Conservation (phyloP, 2,888 invertebrate species). For the Dicranocentrus wangi region DNA sequence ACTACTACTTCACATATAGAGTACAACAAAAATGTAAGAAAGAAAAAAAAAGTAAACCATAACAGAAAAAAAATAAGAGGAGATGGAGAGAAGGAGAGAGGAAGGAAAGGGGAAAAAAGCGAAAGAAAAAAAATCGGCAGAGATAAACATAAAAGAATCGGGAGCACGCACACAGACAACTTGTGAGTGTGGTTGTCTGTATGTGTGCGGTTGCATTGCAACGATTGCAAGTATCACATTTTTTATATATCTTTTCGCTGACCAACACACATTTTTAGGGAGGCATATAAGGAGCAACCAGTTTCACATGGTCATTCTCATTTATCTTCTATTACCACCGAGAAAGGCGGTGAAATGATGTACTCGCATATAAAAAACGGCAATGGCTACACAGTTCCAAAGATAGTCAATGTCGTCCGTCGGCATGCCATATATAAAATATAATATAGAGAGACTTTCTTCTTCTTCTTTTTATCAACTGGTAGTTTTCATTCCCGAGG, state of each 20-base stretch:
- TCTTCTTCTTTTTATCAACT: too few species aligned
- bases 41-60: slow-evolving; percentile 4
- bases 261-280: slow-evolving; percentile 27
- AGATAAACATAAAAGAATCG: slow-evolving; percentile 43
- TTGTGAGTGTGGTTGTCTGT: neutral
- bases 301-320: slow-evolving; percentile 67
- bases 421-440: too few species aligned
- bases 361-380: slow-evolving; percentile 6
- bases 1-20: too few species aligned
- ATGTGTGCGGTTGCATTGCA: slow-evolving; percentile 15
- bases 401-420: too few species aligned
- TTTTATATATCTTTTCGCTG: neutral
- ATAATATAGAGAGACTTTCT: too few species aligned
- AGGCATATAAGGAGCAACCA: slow-evolving; percentile 44
- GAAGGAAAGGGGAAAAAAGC: slow-evolving; percentile 28
- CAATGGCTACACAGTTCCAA: too few species aligned
- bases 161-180: slow-evolving; percentile 37
- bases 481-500: too few species aligned
- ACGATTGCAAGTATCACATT: slow-evolving; percentile 18
- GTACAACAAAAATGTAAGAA: slow-evolving; percentile 23
- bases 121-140: slow-evolving; percentile 28
- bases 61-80: slow-evolving; percentile 24
- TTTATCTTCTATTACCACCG: slow-evolving; percentile 43
- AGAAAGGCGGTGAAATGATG: slow-evolving; percentile 60
- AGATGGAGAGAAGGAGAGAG: slow-evolving; percentile 6